phyloP scores from a whole-genome alignment of 2,888 invertebrate species.

The Oxycera nigricornis region DNA sequence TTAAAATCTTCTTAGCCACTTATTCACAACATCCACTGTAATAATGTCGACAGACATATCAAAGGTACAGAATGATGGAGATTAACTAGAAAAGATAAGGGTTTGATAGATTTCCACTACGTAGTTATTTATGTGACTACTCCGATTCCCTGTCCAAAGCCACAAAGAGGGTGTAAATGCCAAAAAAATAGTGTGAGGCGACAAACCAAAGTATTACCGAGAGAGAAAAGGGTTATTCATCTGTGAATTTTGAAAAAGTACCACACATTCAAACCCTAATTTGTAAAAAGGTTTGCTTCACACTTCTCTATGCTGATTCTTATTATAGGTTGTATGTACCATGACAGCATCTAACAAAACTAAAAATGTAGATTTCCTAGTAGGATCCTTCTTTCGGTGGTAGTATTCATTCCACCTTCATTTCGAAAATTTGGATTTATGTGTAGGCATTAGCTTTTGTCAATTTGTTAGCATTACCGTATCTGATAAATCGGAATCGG shows the following conservation, averaged over 20 bases:
- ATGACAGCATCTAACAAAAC: constrained; percentile 2
- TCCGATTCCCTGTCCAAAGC: neutral
- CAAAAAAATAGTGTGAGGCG: neutral
- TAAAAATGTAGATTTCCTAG: constrained; percentile 2
- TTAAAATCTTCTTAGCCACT: too few species aligned
- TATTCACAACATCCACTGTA: constrained; percentile 5
- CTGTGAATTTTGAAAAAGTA: constrained; percentile 28
- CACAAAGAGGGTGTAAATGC: neutral
- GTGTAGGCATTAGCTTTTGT: constrained; percentile 16
- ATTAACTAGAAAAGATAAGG: constrained; percentile 39
- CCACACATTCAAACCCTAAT: constrained; percentile 23
- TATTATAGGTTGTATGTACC: constrained; percentile 10
- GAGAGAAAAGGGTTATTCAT: constrained; percentile 16
- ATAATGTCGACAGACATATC: constrained; percentile 12
- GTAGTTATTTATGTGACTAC: constrained; percentile 28
- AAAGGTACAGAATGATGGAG: constrained; percentile 18
- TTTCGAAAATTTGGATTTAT: constrained; percentile 15
- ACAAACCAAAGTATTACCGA: neutral
- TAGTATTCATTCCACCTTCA: neutral
- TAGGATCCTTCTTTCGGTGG: too few species aligned
- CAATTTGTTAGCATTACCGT: constrained; percentile 25
- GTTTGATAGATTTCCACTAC: constrained; percentile 35
- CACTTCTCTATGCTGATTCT: constrained; percentile 16
- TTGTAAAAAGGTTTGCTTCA: constrained; percentile 36
- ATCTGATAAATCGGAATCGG: constrained; percentile 14